Conservation (phyloP, 2,888 invertebrate species). For the Diabrotica balteata region DNA sequence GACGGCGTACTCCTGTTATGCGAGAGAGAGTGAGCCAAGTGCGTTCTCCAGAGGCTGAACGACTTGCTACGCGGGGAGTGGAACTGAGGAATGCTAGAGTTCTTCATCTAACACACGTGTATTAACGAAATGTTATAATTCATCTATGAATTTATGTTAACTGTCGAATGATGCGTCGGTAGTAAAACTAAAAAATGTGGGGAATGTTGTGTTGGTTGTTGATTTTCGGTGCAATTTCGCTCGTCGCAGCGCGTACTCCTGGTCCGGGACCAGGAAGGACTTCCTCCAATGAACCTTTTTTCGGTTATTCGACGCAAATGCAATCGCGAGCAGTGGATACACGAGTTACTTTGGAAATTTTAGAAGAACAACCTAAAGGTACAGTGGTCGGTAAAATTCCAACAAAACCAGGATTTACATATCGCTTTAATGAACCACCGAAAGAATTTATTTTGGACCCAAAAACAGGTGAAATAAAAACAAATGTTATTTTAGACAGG, state of each 20-base stretch:
- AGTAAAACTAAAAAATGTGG: conserved; percentile 44
- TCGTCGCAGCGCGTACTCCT: conserved; percentile 54
- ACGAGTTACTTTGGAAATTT: conserved; percentile 83
- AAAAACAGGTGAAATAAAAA: conserved; percentile 83
- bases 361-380: conserved; percentile 84
- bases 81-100: conserved; percentile 60
- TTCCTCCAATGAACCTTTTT: conserved; percentile 50
- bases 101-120: conserved; percentile 58
- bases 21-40: conserved; percentile 49
- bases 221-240: conserved; percentile 48
- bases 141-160: conserved; percentile 13
- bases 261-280: conserved; percentile 56
- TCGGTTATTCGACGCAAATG: conserved; percentile 64
- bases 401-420: conserved; percentile 85
- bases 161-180: conserved; percentile 32
- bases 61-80: conserved; percentile 58
- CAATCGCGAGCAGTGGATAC: conserved; percentile 89
- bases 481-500: conserved; percentile 82
- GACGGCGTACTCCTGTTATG: conserved; percentile 41
- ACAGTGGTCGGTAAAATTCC: conserved; percentile 88
- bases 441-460: conserved; percentile 85
- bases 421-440: conserved; percentile 91
- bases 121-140: conserved; percentile 50
- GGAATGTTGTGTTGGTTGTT: conserved; percentile 47
- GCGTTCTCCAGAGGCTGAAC: conserved; percentile 58